Evolutionary conservation across 2,797 vertebrate species (phyloP).

Genomic region (Dermochelys coriacea): DNA sequence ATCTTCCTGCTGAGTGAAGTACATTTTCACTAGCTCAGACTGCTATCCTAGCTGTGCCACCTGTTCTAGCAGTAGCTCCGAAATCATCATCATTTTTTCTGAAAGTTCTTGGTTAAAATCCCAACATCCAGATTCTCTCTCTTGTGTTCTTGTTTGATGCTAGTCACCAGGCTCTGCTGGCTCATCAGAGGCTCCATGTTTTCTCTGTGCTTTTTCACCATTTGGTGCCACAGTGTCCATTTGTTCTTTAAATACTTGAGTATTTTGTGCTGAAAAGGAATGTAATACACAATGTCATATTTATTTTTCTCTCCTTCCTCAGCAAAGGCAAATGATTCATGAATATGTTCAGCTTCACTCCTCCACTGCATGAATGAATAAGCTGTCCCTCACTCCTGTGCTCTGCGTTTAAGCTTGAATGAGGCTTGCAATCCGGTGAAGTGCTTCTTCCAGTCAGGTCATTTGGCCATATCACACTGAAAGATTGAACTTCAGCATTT

Average conservation of each 20-base stretch:
- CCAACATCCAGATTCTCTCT: neutral
- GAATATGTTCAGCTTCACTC: neutral
- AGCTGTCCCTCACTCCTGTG: neutral
- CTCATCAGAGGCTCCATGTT: neutral
- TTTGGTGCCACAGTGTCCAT: neutral
- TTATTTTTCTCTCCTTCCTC: neutral
- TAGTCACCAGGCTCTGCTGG: neutral
- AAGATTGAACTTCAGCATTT: neutral
- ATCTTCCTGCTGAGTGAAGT: neutral
- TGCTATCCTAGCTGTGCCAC: accelerated
- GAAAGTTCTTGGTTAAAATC: neutral
- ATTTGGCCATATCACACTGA: neutral
- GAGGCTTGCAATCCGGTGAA: neutral
- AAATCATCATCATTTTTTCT: neutral
- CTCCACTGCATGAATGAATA: neutral
- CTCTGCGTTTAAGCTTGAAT: neutral
- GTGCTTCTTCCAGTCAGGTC: neutral
- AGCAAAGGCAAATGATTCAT: neutral
- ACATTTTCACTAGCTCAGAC: neutral
- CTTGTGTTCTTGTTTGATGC: neutral
- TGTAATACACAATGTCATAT: accelerated
- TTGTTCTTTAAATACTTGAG: neutral
- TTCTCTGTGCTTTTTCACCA: neutral
- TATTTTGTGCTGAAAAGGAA: neutral
- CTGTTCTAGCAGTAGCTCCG: neutral